Evolutionary conservation across 2,113 vertebrate species (phyloP).

Genomic region (Microtus oregoni): DNA sequence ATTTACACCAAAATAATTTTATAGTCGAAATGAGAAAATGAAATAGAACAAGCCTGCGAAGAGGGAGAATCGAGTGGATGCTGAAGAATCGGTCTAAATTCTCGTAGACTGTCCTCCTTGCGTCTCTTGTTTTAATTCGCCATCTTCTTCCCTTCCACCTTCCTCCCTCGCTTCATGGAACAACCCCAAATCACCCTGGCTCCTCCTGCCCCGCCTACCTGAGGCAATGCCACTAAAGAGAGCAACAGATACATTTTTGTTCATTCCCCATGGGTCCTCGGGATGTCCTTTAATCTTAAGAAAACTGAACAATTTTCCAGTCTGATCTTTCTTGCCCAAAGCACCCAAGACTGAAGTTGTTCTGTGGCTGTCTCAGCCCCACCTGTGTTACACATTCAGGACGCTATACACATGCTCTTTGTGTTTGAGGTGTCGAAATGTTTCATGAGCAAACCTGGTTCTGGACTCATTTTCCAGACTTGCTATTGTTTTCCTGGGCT

Average conservation of each 20-base stretch:
- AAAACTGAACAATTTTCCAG: not conserved
- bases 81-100: not conserved
- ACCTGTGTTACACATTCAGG: not conserved
- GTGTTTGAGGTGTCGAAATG: not conserved
- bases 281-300: not conserved
- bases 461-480: not conserved
- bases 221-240: not conserved
- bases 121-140: not conserved
- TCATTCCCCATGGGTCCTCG: not conserved
- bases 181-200: not conserved
- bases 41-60: not conserved
- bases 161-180: not conserved
- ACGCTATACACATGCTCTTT: too few species aligned
- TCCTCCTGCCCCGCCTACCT: not conserved
- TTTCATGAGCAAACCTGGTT: not conserved
- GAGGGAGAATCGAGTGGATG: not conserved
- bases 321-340: not conserved
- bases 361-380: not conserved
- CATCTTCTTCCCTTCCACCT: not conserved
- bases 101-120: not conserved
- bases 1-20: not conserved
- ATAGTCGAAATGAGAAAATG: not conserved
- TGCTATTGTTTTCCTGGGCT: not conserved
- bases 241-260: not conserved
- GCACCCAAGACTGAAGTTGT: not conserved